Conservation (phyloP, 2,113 vertebrate species). For the Aspiorhynchus laticeps region DNA sequence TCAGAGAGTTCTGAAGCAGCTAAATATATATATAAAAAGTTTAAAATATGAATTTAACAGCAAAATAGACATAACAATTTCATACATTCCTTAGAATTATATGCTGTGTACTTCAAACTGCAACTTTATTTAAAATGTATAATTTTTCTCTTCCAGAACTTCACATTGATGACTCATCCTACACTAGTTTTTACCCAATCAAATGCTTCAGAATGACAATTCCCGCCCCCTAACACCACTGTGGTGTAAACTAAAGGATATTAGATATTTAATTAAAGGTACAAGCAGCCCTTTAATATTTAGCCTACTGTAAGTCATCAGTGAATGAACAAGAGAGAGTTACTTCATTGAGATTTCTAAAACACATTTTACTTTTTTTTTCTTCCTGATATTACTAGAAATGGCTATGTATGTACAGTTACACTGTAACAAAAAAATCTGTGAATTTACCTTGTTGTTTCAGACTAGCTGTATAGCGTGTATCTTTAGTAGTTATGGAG, state of each 20-base stretch:
- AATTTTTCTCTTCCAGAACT: too few species aligned
- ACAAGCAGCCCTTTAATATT: slow-evolving; percentile 43
- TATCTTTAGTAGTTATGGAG: slow-evolving; percentile 8
- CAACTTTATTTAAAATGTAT: too few species aligned
- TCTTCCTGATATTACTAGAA: background rate
- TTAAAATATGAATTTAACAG: background rate
- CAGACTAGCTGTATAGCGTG: slow-evolving; percentile 40
- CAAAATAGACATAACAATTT: background rate
- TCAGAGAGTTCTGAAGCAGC: background rate
- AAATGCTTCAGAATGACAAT: background rate
- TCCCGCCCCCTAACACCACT: background rate
- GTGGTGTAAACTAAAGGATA: background rate
- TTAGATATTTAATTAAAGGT: background rate
- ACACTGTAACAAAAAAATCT: background rate
- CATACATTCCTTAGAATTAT: background rate
- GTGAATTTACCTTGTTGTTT: slow-evolving; percentile 24
- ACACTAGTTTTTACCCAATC: background rate
- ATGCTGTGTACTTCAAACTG: background rate
- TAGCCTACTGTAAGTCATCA: too few species aligned
- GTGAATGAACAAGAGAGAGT: slow-evolving; percentile 27
- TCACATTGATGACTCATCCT: background rate
- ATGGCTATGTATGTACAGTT: background rate
- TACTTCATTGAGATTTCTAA: slow-evolving; percentile 21
- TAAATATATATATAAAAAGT: background rate
- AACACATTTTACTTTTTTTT: background rate